A percentile compares a stretch with the other conserved stretches of the same genome.
Conservation (phyloP, 2,888 invertebrate species). For the Bombylius major region DNA sequence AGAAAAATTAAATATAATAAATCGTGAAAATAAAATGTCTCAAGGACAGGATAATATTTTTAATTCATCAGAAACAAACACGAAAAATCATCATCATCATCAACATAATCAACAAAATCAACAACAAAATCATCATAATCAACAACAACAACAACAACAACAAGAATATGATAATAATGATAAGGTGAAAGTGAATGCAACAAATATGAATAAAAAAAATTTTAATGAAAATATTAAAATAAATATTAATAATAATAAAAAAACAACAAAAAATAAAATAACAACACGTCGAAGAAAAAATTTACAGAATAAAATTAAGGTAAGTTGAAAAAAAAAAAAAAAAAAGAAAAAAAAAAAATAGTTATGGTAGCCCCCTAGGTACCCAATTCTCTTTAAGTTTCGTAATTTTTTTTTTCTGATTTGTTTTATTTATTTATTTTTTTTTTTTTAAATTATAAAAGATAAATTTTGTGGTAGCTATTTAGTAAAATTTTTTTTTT, state of each 20-base stretch:
- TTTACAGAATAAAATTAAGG: not conserved
- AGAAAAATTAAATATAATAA: not conserved
- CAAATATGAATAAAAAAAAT: too few relatives aligned
- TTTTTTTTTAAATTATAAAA: too few relatives aligned
- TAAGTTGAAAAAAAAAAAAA: not conserved
- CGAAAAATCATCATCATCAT: not conserved
- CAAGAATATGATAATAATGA: too few relatives aligned
- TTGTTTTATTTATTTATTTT: too few relatives aligned
- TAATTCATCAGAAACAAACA: not conserved
- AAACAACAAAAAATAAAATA: not conserved
- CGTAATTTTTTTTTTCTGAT: too few relatives aligned
- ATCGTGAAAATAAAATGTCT: not conserved
- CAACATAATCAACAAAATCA: not conserved
- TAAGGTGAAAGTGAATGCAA: too few relatives aligned
- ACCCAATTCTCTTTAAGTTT: too few relatives aligned
- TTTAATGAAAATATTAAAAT: not conserved
- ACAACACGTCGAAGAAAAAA: not conserved
- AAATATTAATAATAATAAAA: not conserved
- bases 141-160: too few relatives aligned
- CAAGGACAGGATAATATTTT: not conserved
- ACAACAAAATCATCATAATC: too few relatives aligned
- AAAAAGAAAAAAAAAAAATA: not conserved
- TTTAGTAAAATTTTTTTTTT: too few relatives aligned
- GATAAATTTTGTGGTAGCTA: too few relatives aligned
- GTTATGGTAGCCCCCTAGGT: too few relatives aligned